Evolutionary conservation across 2,797 vertebrate species (phyloP).

Genomic region (Zenarchopterus dispar): DNA sequence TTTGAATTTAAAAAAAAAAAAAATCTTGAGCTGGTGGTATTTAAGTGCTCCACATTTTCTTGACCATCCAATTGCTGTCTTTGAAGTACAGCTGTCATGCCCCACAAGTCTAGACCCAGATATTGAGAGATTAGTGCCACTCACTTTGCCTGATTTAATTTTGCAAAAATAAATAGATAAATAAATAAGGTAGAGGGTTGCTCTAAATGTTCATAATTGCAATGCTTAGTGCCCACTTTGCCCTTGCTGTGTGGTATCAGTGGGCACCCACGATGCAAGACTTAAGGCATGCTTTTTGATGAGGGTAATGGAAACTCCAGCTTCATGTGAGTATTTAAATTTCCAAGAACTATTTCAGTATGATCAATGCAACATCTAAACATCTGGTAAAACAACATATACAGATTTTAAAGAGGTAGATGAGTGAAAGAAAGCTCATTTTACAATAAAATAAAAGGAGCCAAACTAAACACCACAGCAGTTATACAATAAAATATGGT

Average conservation of each 20-base stretch:
- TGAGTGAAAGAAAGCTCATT: slow-evolving; percentile 1
- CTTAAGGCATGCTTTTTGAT: slow-evolving; percentile 33
- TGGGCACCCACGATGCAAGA: slow-evolving; percentile 36
- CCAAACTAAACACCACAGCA: slow-evolving; percentile 25
- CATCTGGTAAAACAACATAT: slow-evolving; percentile 2
- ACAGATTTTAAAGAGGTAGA: slow-evolving; percentile 1
- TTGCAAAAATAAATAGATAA: slow-evolving; percentile 21
- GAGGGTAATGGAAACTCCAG: slow-evolving; percentile 12
- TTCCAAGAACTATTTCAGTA: slow-evolving; percentile 1
- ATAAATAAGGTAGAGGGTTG: slow-evolving; percentile 18
- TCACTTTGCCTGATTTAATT: slow-evolving; percentile 20
- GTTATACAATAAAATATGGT: slow-evolving; percentile 49
- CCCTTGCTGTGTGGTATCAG: slow-evolving; percentile 44
- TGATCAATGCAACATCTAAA: neutral
- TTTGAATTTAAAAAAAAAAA: slow-evolving; percentile 3
- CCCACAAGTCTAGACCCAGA: slow-evolving; percentile 20
- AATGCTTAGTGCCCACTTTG: slow-evolving; percentile 41
- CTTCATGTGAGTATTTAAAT: slow-evolving; percentile 15
- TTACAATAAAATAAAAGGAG: slow-evolving; percentile 24
- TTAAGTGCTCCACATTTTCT: neutral
- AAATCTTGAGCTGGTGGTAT: neutral
- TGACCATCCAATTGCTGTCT: slow-evolving; percentile 1
- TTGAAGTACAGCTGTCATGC: neutral
- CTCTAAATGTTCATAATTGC: slow-evolving; percentile 28
- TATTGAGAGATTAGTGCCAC: slow-evolving; percentile 32